Percentiles rank a stretch among this genome's conserved stretches.
These are phyloP conservation scores for Kryptolebias marmoratus DNA, from an alignment of 2,113 vertebrate species.

Conservation along the genomic window DNA sequence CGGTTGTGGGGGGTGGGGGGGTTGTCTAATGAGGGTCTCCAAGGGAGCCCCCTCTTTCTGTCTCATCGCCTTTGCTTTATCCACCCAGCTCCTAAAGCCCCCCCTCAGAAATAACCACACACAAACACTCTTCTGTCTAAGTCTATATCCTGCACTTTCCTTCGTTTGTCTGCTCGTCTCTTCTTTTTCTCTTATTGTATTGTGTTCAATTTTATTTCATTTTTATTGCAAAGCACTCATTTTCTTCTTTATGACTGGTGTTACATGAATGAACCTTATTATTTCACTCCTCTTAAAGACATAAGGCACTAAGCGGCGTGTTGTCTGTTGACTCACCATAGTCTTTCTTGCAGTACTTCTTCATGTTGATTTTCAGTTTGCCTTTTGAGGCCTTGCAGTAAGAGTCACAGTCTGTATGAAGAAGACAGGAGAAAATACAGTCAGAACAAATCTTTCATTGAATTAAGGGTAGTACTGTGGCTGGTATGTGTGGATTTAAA, in stretches of 20 bases:
- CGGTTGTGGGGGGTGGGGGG: constrained; percentile 39
- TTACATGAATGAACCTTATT: too few relatives aligned
- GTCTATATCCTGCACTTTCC: constrained; percentile 40
- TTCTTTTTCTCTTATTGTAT: constrained; percentile 41
- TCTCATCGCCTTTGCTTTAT: constrained; percentile 16
- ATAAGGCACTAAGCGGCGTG: not conserved
- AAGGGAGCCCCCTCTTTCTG: constrained; percentile 58
- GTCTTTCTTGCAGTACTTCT: constrained; percentile 99
- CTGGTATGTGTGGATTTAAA: not conserved
- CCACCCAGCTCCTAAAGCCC: too few relatives aligned
- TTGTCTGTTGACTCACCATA: constrained; percentile 86
- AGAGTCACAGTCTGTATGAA: constrained; percentile 90
- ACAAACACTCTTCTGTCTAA: constrained; percentile 21
- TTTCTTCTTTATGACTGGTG: too few relatives aligned
- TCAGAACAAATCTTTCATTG: not conserved
- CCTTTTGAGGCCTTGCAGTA: constrained; percentile 99
- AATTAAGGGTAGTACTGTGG: not conserved
- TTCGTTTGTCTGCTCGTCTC: constrained; percentile 53
- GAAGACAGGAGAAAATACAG: not conserved
- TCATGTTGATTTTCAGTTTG: constrained; percentile 99
- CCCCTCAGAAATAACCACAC: constrained; percentile 47
- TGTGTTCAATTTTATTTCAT: constrained; percentile 4
- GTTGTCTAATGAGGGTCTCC: constrained; percentile 76
- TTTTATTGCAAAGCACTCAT: too few relatives aligned
- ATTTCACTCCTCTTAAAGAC: not conserved